These are phyloP conservation scores for Macquaria ambigua DNA, from an alignment of 2,113 vertebrate genomes.

Conservation along the genomic window DNA sequence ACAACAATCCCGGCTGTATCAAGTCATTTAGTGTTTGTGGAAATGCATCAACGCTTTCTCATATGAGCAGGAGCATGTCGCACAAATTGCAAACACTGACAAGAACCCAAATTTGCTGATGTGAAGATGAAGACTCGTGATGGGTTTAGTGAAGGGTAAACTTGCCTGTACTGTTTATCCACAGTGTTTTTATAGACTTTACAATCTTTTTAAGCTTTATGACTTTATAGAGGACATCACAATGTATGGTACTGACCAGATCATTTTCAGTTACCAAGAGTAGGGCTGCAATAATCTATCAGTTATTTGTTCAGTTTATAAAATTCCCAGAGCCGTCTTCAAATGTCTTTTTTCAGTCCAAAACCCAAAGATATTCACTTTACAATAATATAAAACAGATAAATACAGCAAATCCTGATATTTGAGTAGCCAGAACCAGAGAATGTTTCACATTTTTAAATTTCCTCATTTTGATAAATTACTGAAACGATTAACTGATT, in stretches of 20 bases:
- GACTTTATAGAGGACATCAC: background rate
- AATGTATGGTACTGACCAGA: background rate
- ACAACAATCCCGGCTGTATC: slow-evolving; percentile 5
- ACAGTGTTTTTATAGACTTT: background rate
- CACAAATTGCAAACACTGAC: slow-evolving; percentile 12
- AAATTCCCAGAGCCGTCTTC: background rate
- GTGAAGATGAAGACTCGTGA: background rate
- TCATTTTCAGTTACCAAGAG: background rate
- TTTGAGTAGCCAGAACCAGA: background rate
- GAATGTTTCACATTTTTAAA: background rate
- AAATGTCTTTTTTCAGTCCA: background rate
- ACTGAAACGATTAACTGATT: background rate
- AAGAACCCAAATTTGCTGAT: background rate
- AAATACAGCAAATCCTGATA: background rate
- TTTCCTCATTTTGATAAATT: background rate
- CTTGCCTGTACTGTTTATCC: background rate
- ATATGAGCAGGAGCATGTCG: background rate
- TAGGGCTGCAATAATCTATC: background rate
- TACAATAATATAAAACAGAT: background rate
- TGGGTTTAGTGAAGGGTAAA: background rate
- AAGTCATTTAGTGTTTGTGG: slow-evolving; percentile 23
- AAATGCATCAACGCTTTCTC: slow-evolving; percentile 3
- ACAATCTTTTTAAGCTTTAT: background rate
- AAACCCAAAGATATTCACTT: background rate
- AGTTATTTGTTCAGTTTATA: background rate